Base-by-base conservation (phyloP, 2,888 invertebrate species). In the Drosophila acutilabella region DNA sequence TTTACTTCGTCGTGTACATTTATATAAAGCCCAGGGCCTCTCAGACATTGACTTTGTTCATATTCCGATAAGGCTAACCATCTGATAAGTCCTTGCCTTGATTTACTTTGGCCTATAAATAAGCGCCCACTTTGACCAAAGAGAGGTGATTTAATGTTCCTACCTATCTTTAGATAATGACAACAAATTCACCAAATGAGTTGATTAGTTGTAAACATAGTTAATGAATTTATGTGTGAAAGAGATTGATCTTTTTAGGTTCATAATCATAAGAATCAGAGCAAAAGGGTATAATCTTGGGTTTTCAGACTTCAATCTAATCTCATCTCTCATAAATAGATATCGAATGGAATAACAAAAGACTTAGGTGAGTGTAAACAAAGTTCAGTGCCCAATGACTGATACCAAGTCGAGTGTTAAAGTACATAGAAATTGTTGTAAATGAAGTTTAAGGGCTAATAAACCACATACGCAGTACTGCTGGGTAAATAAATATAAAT, bases 401-500 rank as follows among this genome's bases (percentile, higher is more conserved):
- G 70, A 66, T 80, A 78, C 26, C 52, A 67, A 64, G 40, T 57
- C 47, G 40, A 75, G 78, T 64, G 74, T 50, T 52, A 68, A 51
- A 53, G 52, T 44, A 65, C 50, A 53, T 54, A 50, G 45, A 54
- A 62, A 67, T 51, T 41, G 80, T 58, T 74, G 72, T 75, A 81
- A 80, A 72, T 13, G 69, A 70, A 84, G 69, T 71, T 80, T 69
- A 71, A 70, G 68, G 83, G 66, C 74, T 77, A 83, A 86, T 79
- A 82, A 82, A 74, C 78, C 64, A 66, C 71, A 77, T 83, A 78
- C 64, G 71, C 59, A 80, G 67, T 74, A 81, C 79, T 74, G 73
- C 67, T 64, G 51, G 20, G 60, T 53, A 80, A 79, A 88, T 68
- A 81, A 62, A 8, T 30, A 66, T 47, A 54, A 74, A 52, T 58